These are phyloP conservation scores for Herpetotheres cachinnans DNA, from an alignment of 2,113 vertebrate species.

Conservation along the genomic window DNA sequence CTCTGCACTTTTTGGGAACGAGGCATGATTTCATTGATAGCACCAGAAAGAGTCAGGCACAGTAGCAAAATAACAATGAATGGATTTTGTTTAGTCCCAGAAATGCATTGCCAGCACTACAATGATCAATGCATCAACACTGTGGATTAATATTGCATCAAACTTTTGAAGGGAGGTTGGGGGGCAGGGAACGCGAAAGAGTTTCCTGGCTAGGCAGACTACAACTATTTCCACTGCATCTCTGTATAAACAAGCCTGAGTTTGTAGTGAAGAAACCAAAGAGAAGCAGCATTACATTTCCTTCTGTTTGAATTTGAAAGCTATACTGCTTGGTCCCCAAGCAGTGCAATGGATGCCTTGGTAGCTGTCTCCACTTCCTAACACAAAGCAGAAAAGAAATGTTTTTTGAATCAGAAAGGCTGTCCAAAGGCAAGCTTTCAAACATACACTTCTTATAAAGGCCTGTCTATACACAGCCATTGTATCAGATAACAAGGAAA, in stretches of 20 bases:
- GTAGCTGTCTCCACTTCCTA: not conserved
- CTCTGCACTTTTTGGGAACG: slow-evolving; percentile 27
- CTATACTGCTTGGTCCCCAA: not conserved
- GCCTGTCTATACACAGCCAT: not conserved
- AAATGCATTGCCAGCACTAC: not conserved
- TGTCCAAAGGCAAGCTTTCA: not conserved
- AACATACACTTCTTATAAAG: not conserved
- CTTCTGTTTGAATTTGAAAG: not conserved
- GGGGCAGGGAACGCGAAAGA: not conserved
- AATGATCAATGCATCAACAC: not conserved
- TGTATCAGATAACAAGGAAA: not conserved
- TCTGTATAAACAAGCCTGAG: not conserved
- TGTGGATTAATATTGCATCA: not conserved
- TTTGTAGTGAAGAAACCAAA: not conserved
- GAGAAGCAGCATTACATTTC: not conserved
- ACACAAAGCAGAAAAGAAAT: not conserved
- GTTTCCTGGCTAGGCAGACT: not conserved
- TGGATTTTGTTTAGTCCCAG: not conserved
- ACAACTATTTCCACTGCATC: not conserved
- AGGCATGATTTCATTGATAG: slow-evolving; percentile 23
- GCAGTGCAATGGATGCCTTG: not conserved
- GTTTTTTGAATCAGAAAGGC: not conserved
- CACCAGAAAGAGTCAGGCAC: not conserved
- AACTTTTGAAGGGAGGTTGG: not conserved
- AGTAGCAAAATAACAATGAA: not conserved